Evolutionary conservation across 2,113 vertebrate species (phyloP).

Genomic region (Hyperoodon ampullatus): DNA sequence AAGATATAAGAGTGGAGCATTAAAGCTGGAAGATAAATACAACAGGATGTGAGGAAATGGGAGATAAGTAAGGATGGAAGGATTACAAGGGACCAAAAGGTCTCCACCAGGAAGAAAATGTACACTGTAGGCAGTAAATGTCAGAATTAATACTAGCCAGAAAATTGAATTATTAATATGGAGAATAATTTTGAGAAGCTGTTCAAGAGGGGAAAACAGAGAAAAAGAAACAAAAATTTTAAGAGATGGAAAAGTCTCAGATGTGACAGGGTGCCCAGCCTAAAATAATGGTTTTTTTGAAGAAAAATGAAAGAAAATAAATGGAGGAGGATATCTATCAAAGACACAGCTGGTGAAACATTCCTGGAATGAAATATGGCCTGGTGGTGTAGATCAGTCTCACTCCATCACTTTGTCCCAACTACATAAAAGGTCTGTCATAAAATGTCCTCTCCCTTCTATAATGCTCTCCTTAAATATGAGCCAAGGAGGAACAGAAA

Average conservation of each 20-base stretch:
- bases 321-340: background rate
- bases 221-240: background rate
- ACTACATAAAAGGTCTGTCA: background rate
- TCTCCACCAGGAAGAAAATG: background rate
- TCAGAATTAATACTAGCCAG: background rate
- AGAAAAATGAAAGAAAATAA: background rate
- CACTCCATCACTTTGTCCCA: rapidly evolving
- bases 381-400: background rate
- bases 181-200: background rate
- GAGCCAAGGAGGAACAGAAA: background rate
- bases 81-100: background rate
- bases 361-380: background rate
- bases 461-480: background rate
- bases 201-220: background rate
- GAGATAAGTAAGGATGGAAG: background rate
- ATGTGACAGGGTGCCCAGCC: background rate
- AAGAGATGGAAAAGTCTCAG: background rate
- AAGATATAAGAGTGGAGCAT: background rate
- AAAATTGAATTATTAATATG: background rate
- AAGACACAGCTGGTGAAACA: background rate
- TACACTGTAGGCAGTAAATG: rapidly evolving
- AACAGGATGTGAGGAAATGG: background rate
- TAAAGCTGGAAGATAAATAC: background rate
- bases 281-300: background rate
- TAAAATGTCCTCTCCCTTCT: background rate